phyloP scores from a whole-genome alignment of 2,797 vertebrate species.

The Tiaroga cobitis region DNA sequence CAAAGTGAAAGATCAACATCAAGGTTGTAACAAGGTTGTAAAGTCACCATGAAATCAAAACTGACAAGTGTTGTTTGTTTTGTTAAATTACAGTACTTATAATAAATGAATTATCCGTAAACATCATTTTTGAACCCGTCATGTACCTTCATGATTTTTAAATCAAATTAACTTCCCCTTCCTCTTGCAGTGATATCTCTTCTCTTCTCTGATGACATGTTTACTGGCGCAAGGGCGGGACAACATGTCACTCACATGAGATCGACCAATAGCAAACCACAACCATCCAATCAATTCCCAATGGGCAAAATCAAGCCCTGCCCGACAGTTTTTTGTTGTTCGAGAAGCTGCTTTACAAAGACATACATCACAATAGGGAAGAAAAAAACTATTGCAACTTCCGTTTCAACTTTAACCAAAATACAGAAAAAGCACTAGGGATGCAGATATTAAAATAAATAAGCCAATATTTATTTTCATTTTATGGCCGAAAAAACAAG shows the following conservation, averaged over 20 bases:
- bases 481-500: background rate
- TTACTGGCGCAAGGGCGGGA: background rate
- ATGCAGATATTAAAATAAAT: background rate
- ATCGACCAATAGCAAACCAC: background rate
- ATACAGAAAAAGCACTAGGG: background rate
- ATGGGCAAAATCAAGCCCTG: background rate
- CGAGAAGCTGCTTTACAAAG: background rate
- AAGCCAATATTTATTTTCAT: background rate
- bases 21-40: background rate
- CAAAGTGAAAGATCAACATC: background rate
- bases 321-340: background rate
- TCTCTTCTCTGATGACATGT: background rate
- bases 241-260: background rate
- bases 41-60: background rate
- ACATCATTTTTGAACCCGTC: background rate
- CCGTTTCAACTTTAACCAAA: background rate
- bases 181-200: background rate
- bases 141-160: background rate
- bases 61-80: background rate
- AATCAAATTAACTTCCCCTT: background rate
- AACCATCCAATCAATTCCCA: background rate
- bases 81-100: background rate
- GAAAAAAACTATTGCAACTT: background rate
- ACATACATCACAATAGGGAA: too few relatives aligned
- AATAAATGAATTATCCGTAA: background rate